Conservation (phyloP, 2,113 vertebrate genomes). For the Oxyura jamaicensis region DNA sequence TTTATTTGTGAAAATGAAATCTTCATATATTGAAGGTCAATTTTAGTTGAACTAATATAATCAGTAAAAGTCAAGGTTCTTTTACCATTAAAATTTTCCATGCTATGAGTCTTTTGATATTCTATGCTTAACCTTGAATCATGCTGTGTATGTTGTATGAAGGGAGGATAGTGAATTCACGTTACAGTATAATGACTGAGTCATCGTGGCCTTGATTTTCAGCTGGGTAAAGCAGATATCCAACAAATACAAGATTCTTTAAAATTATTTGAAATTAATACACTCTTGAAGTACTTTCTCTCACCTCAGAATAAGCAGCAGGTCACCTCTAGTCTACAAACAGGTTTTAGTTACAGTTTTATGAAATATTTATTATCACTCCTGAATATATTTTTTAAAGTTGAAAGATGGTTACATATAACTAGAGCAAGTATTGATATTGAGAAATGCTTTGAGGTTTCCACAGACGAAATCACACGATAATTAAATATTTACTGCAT, state of each 20-base stretch:
- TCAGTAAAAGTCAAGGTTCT: slow-evolving; percentile 75
- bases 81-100: slow-evolving; percentile 72
- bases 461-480: slow-evolving; percentile 6
- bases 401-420: slow-evolving; percentile 48
- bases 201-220: slow-evolving; percentile 58
- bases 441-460: slow-evolving; percentile 43
- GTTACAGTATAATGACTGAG: not conserved
- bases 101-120: slow-evolving; percentile 66
- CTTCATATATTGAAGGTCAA: slow-evolving; percentile 76
- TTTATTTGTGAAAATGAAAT: slow-evolving; percentile 74
- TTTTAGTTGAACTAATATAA: slow-evolving; percentile 75
- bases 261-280: slow-evolving; percentile 69
- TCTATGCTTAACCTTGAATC: slow-evolving; percentile 75
- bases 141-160: slow-evolving; percentile 7
- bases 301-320: slow-evolving; percentile 34
- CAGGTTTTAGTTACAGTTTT: slow-evolving; percentile 30
- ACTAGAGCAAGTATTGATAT: slow-evolving; percentile 54
- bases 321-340: slow-evolving; percentile 24
- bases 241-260: slow-evolving; percentile 24
- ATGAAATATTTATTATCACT: slow-evolving; percentile 64
- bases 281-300: slow-evolving; percentile 12
- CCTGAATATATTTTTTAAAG: slow-evolving; percentile 48
- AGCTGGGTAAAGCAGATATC: slow-evolving; percentile 31
- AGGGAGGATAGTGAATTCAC: slow-evolving; percentile 18
- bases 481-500: slow-evolving; percentile 58